phyloP scores from a whole-genome alignment of 1,140 invertebrate species.

The Platyura marginata region DNA sequence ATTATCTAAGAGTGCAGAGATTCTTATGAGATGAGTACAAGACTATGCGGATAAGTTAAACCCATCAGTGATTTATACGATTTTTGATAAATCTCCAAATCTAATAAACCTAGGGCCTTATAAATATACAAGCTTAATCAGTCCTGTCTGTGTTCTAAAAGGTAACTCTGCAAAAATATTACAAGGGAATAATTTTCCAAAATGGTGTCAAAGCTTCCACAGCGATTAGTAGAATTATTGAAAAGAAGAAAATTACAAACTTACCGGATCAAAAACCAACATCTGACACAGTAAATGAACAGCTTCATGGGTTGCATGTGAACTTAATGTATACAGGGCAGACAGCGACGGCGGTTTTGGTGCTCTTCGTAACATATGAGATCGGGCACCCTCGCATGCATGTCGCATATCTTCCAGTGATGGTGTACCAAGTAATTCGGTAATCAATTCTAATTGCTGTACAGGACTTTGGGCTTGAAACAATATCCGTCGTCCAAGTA shows the following conservation, averaged over 20 bases:
- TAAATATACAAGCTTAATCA: too few species aligned
- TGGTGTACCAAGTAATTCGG: constrained; percentile 93
- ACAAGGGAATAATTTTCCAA: too few species aligned
- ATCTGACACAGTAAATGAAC: constrained; percentile 95
- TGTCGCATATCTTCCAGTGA: constrained; percentile 87
- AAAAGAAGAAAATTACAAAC: constrained; percentile 14
- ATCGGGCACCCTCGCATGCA: constrained; percentile 87
- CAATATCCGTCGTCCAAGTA: constrained; percentile 83
- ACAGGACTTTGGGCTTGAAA: constrained; percentile 94
- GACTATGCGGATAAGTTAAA: too few species aligned
- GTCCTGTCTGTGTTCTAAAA: too few species aligned
- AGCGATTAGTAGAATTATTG: too few species aligned
- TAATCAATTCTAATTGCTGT: constrained; percentile 93
- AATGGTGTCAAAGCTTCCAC: too few species aligned
- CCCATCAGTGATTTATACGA: too few species aligned
- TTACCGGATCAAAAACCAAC: constrained; percentile 94
- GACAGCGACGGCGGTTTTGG: constrained; percentile 77
- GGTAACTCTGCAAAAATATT: too few species aligned
- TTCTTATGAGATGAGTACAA: too few species aligned
- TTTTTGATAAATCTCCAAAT: too few species aligned
- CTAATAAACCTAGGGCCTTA: too few species aligned
- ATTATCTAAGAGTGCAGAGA: too few species aligned
- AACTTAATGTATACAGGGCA: constrained; percentile 78
- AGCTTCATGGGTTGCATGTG: constrained; percentile 89
- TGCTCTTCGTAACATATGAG: constrained; percentile 78